phyloP scores from a whole-genome alignment of 23 tunicate species.

The Styela plicata region DNA sequence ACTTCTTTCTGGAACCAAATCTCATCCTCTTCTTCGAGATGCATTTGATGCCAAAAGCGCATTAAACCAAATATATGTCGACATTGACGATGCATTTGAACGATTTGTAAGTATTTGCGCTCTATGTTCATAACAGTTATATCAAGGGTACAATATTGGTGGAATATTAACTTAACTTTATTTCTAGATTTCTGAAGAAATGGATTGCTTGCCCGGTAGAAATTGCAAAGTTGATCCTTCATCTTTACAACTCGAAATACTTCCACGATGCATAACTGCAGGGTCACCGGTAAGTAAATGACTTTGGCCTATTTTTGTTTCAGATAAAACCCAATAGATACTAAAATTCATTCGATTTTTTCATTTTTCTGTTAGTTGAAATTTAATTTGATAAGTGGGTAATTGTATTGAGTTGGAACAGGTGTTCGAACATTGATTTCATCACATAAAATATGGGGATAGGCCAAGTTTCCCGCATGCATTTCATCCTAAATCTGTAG shows the following conservation, averaged over 20 bases:
- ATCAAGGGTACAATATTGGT: too few species aligned
- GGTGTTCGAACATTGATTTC: too few species aligned
- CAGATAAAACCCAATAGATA: too few species aligned
- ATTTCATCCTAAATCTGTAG: too few species aligned
- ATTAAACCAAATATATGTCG: neutral
- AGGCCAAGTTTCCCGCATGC: too few species aligned
- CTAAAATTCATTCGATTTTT: too few species aligned
- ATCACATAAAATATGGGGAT: too few species aligned
- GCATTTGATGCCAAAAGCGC: conserved; percentile 7
- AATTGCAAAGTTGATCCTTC: conserved; percentile 9
- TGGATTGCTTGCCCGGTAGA: neutral
- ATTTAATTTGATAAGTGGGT: too few species aligned
- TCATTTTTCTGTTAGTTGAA: too few species aligned
- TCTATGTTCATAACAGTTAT: neutral
- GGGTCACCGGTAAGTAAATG: neutral
- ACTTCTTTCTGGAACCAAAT: neutral
- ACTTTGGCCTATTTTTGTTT: too few species aligned
- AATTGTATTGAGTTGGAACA: too few species aligned
- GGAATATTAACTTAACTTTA: too few species aligned
- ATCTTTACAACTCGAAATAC: neutral
- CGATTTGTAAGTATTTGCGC: neutral
- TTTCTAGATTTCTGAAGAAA: conserved; percentile 13
- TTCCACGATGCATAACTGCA: neutral
- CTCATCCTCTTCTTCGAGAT: neutral
- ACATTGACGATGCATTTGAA: conserved; percentile 14